Percentiles rank a stretch among this genome's conserved stretches.
These are phyloP conservation scores for Hermetia illucens DNA, from an alignment of 1,140 invertebrate species.

Conservation along the genomic window DNA sequence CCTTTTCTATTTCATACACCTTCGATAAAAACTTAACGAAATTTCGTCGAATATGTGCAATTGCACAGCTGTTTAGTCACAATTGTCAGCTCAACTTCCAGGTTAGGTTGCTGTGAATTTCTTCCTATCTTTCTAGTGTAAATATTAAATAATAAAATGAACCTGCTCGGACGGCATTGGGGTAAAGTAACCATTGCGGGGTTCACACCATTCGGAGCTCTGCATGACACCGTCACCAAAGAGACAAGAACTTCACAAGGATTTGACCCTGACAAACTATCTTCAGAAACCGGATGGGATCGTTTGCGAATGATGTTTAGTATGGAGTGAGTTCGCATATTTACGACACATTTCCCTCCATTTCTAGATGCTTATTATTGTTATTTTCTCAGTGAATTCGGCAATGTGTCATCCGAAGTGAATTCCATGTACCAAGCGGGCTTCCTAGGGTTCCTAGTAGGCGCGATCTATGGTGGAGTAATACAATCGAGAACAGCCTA, in stretches of 20 bases:
- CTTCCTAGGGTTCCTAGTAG: slow-evolving; percentile 37
- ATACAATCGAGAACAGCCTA: slow-evolving; percentile 39
- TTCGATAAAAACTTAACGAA: no score
- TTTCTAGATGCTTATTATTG: not conserved
- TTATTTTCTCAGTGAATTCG: slow-evolving; percentile 40
- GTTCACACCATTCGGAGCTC: no score
- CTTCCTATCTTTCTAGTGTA: no score
- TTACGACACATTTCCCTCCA: slow-evolving; percentile 3
- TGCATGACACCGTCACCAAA: no score
- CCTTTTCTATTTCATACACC: no score
- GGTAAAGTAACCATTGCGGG: no score
- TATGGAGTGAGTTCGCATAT: slow-evolving; percentile 26
- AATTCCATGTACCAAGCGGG: slow-evolving; percentile 39
- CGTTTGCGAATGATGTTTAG: slow-evolving; percentile 34
- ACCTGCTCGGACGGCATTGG: no score
- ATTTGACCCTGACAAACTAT: not conserved
- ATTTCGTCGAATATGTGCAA: no score
- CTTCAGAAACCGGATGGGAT: slow-evolving; percentile 33
- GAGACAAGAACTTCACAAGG: not conserved
- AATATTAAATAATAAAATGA: no score
- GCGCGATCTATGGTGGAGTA: slow-evolving; percentile 46
- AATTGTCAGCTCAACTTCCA: no score
- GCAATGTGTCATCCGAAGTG: slow-evolving; percentile 40
- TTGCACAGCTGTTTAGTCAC: no score
- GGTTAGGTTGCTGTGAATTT: no score